A percentile compares a stretch with the other conserved stretches of the same genome.
Conservation (phyloP, 2,888 invertebrate genomes). For the Norana najaformis region DNA sequence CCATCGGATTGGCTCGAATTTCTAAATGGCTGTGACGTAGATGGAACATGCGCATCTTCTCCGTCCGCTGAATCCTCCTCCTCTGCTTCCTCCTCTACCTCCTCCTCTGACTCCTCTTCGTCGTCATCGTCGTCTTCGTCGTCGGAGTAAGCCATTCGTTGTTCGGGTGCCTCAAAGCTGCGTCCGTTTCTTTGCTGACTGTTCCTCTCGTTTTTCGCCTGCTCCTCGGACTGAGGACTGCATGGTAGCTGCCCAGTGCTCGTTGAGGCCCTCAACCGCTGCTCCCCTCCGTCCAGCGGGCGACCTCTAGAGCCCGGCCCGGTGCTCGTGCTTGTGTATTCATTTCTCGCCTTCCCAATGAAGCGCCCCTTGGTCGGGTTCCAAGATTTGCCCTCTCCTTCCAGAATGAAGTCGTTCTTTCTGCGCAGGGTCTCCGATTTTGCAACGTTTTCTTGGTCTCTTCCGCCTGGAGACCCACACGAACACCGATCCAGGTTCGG, state of each 20-base stretch:
- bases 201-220: not conserved
- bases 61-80: not conserved
- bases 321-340: not conserved
- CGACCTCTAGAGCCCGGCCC: not conserved
- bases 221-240: not conserved
- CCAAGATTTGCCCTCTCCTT: not conserved
- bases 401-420: constrained; percentile 6
- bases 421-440: constrained; percentile 20
- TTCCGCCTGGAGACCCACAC: constrained; percentile 32
- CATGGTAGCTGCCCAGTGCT: constrained; percentile 16
- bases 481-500: constrained; percentile 35
- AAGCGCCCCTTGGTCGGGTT: not conserved
- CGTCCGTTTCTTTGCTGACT: not conserved
- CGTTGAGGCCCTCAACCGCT: not conserved
- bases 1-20: not conserved
- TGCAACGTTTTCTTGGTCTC: not conserved
- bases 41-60: not conserved
- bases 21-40: not conserved
- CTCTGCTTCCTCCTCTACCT: not conserved
- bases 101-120: not conserved
- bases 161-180: not conserved
- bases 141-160: not conserved
- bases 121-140: constrained; percentile 2
- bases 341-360: not conserved
- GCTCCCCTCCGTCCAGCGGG: not conserved